Evolutionary conservation across 2,797 vertebrate genomes (phyloP), one percentile per base, ranked within the genome.

Genomic region (Ctenochaetus hawaiiensis): DNA sequence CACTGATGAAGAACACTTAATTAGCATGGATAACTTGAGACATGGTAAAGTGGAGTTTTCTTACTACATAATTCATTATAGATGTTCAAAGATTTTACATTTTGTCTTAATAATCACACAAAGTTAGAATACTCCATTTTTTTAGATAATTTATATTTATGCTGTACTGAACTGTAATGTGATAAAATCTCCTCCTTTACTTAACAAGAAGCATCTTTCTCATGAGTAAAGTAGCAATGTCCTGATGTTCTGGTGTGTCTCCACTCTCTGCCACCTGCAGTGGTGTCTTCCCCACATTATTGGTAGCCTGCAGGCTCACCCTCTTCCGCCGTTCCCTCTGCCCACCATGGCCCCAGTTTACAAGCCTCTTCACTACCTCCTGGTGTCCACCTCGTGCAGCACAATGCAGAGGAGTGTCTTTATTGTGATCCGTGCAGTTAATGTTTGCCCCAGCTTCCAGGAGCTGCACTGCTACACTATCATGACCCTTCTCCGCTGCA

Each of bases 181-280:
- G 14, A 56, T 34, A 23, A n/a, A 20, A 8, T 41, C 4, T 45
- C 16, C 20, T 5, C 9, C 3, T 49, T 62, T 82, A 95, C 87
- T 93, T 96, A 18, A 92, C 90, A 30, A 96, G 83, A 57, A 95
- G 78, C 96, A 96, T 95, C 89, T 96, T 97, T 84, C 86, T 96
- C 85, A 93, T 96, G 57, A 97, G 81, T 67, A 96, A 77, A 5
- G 76, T 84, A 45, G 84, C 82, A 34, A 96, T 94, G 60, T 78
- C 83, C 78, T 89, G 88, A 45, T 96, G 95, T 16, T 84, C 91
- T 20, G 78, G 63, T 5, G 89, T 94, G 73, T 72, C 52, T 56
- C 61, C 89, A 1, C 77, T 74, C 75, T 95, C 91, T 2, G 93
- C 94, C 51, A 93, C 91, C 85, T 96, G 96, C 66, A 96, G 61